Percentiles rank a stretch among this genome's conserved stretches.
phyloP scores from a whole-genome alignment of 2,797 vertebrate genomes.

The Catostomus latipinnis region DNA sequence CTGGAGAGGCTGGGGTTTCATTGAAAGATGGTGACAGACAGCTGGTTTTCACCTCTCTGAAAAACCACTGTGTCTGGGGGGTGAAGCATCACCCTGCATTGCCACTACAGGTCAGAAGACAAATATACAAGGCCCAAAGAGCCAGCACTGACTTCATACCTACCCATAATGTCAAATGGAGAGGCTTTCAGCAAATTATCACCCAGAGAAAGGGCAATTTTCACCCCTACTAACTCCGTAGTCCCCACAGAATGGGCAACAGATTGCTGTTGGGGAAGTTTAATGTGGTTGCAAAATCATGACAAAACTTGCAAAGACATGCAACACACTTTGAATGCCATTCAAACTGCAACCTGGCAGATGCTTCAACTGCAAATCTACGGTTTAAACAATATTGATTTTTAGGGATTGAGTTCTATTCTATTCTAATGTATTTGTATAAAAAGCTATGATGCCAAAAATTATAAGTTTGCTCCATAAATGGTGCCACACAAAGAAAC shows the following conservation, averaged over 20 bases:
- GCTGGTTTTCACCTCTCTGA: slow-evolving; percentile 63
- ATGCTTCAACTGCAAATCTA: neutral
- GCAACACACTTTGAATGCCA: neutral
- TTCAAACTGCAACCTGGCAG: neutral
- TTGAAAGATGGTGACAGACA: slow-evolving; percentile 61
- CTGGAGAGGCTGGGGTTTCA: slow-evolving; percentile 43
- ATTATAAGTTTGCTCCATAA: neutral
- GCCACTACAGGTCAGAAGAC: slow-evolving; percentile 47
- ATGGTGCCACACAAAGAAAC: neutral
- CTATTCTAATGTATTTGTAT: neutral
- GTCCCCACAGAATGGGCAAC: slow-evolving; percentile 51
- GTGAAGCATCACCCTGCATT: slow-evolving; percentile 39
- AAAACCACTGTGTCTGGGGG: slow-evolving; percentile 43
- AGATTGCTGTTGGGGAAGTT: slow-evolving; percentile 39
- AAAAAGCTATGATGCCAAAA: neutral
- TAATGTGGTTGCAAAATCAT: slow-evolving; percentile 9
- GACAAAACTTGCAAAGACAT: slow-evolving; percentile 9
- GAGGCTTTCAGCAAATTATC: slow-evolving; percentile 61
- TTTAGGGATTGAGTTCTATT: neutral
- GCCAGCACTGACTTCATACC: slow-evolving; percentile 42
- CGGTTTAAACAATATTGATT: neutral
- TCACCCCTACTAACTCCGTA: slow-evolving; percentile 51
- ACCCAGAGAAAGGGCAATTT: slow-evolving; percentile 60
- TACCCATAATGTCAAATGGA: slow-evolving; percentile 54
- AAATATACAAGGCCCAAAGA: slow-evolving; percentile 39